Conservation (phyloP, 2,888 invertebrate genomes). For the Linnaemya tessellans region DNA sequence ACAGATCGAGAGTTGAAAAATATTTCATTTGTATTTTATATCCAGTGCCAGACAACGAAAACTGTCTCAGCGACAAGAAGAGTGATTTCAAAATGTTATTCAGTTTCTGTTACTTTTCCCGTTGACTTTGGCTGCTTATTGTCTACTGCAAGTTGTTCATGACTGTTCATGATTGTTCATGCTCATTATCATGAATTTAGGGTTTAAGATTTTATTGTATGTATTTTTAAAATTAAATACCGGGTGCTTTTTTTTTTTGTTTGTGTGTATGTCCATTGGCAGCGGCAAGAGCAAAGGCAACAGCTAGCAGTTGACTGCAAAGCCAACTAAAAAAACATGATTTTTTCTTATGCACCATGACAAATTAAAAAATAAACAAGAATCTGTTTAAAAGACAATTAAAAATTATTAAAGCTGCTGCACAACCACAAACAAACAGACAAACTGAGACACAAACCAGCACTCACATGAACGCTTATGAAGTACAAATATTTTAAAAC, state of each 20-base stretch:
- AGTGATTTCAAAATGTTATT: constrained; percentile 27
- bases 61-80: background rate
- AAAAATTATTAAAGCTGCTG: constrained; percentile 55
- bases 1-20: constrained; percentile 25
- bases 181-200: constrained; percentile 63
- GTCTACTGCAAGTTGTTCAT: constrained; percentile 58
- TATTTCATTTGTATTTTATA: constrained; percentile 47
- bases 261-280: constrained; percentile 8
- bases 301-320: too few species aligned
- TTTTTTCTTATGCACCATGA: constrained; percentile 56
- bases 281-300: constrained; percentile 3
- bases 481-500: constrained; percentile 40
- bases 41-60: background rate
- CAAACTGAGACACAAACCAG: background rate
- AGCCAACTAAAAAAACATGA: constrained; percentile 5
- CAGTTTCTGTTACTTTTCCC: constrained; percentile 1
- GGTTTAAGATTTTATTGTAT: constrained; percentile 32
- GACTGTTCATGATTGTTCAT: constrained; percentile 58
- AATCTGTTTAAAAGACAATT: constrained; percentile 71
- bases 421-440: too few species aligned
- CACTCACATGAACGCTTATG: constrained; percentile 27
- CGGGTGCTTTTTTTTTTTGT: too few species aligned
- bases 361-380: constrained; percentile 71
- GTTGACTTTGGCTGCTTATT: constrained; percentile 55
- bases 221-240: background rate